Base-by-base conservation (phyloP, 2,797 vertebrate genomes). In the Sebastes iracundus region DNA sequence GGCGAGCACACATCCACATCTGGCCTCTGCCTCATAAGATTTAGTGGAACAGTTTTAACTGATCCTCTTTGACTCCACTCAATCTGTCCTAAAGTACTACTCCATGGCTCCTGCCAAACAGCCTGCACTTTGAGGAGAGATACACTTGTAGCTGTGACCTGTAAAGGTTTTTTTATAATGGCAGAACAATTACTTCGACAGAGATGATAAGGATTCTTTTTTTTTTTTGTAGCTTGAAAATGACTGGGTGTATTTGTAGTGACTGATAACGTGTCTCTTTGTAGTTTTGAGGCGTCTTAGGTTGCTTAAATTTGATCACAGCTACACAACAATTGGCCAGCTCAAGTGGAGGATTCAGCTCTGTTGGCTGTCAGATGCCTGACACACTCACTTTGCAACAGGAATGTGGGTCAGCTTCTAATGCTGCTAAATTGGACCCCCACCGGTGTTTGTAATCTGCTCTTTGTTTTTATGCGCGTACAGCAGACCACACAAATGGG, bases 351-450 rank as follows among this genome's bases (percentile, higher is more conserved):
- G 64, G 35, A 71, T 35, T 18, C 53, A 13, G 61, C 49, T 77
- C 72, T 66, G 46, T 79, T 42, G 35, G 59, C 67, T 79, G 71
- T 87, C 79, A 75, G 84, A 75, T 79, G 60, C 78, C 75, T 80
- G 81, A 82, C 71, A 77, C 75, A 77, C 64, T 85, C 71, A 62
- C 62, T 85, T 66, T 88, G 64, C 76, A 77, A 30, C 16, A 80
- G 60, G 82, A 88, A 90, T 93, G 82, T 91, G 90, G 92, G 88
- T 90, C 87, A 92, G 11, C 80, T 86, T 77, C 67, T 90, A 84
- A 87, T 86, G 80, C 79, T 85, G 72, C 82, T 83, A 79, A 87
- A 81, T 85, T 87, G 73, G 62, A 78, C 85, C 77, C 89, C 90
- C 42, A 59, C 80, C 56, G 72, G 32, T 81, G 74, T 88, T 86